Conservation (phyloP, 2,888 invertebrate species). For the Oegoconia quadripuncta region DNA sequence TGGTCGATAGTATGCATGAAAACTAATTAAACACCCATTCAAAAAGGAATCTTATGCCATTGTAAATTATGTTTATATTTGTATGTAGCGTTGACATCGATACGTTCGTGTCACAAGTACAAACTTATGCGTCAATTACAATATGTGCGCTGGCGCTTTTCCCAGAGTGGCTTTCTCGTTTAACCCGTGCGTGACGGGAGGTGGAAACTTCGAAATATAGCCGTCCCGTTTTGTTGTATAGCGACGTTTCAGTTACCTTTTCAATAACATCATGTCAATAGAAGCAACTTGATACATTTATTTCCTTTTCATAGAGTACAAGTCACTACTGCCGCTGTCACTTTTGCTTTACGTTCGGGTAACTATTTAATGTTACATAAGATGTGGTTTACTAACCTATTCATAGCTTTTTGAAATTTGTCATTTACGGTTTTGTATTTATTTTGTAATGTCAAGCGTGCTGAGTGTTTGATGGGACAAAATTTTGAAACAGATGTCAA, state of each 20-base stretch:
- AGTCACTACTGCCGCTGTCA: too few relatives aligned
- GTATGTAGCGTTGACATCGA: background rate
- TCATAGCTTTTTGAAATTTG: too few relatives aligned
- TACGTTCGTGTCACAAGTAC: background rate
- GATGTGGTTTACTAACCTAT: too few relatives aligned
- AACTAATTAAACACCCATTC: too few relatives aligned
- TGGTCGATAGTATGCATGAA: too few relatives aligned
- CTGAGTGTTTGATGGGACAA: too few relatives aligned
- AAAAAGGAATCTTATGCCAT: too few relatives aligned
- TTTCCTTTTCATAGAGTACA: background rate
- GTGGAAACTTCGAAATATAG: constrained; percentile 22
- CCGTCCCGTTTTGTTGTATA: constrained; percentile 23
- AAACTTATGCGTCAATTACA: constrained; percentile 2
- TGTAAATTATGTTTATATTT: background rate
- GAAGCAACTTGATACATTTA: constrained; percentile 1
- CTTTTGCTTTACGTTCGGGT: too few relatives aligned
- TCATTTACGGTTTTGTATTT: too few relatives aligned
- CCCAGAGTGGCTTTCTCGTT: constrained; percentile 27
- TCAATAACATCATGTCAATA: background rate
- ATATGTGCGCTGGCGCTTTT: constrained; percentile 14
- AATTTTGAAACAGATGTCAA: too few relatives aligned
- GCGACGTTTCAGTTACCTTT: constrained; percentile 11
- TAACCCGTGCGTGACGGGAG: constrained; percentile 31
- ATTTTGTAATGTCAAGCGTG: too few relatives aligned
- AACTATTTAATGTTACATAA: too few relatives aligned